Percentiles rank a stretch among this genome's conserved stretches.
Conservation (phyloP, 2,888 invertebrate genomes). For the Strigamia maritima region DNA sequence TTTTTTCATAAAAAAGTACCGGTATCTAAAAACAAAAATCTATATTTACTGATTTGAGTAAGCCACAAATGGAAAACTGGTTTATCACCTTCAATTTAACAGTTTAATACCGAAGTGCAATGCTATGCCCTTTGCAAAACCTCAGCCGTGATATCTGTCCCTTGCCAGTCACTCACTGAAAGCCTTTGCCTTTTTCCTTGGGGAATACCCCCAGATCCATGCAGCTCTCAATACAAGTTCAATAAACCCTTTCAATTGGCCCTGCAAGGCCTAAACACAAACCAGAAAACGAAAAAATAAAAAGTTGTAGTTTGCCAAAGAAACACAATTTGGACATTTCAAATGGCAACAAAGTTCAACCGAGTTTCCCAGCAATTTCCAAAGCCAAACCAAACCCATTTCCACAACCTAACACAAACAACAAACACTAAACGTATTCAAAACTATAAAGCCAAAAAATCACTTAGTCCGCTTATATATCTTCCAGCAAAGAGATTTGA, state of each 20-base stretch:
- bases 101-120: neutral
- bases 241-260: constrained; percentile 23
- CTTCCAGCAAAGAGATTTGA: too few relatives aligned
- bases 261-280: neutral
- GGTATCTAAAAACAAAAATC: too few relatives aligned
- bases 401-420: too few relatives aligned
- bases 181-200: neutral
- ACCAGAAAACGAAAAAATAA: neutral
- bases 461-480: too few relatives aligned
- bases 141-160: neutral
- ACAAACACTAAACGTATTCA: too few relatives aligned
- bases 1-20: too few relatives aligned
- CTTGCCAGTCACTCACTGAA: constrained; percentile 1
- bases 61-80: too few relatives aligned
- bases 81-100: neutral
- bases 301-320: neutral
- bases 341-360: neutral
- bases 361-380: too few relatives aligned
- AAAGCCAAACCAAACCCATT: too few relatives aligned
- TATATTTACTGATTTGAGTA: too few relatives aligned
- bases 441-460: too few relatives aligned
- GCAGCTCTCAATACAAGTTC: constrained; percentile 10
- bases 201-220: neutral
- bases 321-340: neutral
- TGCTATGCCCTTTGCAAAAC: neutral